A percentile compares a stretch with the other conserved stretches of the same genome.
Evolutionary conservation across 2,113 vertebrate species (phyloP).

Genomic region (Sapajus apella): DNA sequence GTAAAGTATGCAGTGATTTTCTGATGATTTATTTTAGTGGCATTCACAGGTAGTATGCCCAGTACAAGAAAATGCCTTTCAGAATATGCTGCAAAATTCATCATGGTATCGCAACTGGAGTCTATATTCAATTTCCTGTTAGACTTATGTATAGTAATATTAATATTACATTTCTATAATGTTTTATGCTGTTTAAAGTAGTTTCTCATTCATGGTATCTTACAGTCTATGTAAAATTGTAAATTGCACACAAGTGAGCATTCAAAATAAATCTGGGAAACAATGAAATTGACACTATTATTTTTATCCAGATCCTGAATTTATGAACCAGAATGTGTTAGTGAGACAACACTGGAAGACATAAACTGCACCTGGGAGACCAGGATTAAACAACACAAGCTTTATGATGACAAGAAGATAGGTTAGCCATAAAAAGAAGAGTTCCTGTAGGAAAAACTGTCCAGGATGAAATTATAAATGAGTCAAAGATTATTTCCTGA

Average conservation of each 20-base stretch:
- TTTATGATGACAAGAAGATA: background rate
- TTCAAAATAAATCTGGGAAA: slow-evolving; percentile 1
- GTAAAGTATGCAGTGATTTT: background rate
- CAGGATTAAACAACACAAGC: background rate
- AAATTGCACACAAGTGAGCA: background rate
- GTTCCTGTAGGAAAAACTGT: background rate
- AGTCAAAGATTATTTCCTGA: background rate
- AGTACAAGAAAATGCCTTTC: background rate
- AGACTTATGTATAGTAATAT: background rate
- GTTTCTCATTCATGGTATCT: background rate
- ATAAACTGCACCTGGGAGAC: background rate
- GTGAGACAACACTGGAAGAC: background rate
- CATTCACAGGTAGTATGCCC: background rate
- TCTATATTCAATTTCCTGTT: background rate
- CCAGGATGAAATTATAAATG: background rate
- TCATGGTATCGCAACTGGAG: background rate
- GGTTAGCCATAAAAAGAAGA: background rate
- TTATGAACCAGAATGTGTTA: background rate
- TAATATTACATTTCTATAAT: background rate
- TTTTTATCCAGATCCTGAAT: background rate
- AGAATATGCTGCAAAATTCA: background rate
- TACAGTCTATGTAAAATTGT: background rate
- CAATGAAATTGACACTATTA: background rate
- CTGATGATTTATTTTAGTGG: background rate
- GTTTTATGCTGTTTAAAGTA: background rate